Evolutionary conservation across 2,888 invertebrate species (phyloP), one percentile per base, ranked within the genome.

Genomic region (Prosopocoilus inquinatus): DNA sequence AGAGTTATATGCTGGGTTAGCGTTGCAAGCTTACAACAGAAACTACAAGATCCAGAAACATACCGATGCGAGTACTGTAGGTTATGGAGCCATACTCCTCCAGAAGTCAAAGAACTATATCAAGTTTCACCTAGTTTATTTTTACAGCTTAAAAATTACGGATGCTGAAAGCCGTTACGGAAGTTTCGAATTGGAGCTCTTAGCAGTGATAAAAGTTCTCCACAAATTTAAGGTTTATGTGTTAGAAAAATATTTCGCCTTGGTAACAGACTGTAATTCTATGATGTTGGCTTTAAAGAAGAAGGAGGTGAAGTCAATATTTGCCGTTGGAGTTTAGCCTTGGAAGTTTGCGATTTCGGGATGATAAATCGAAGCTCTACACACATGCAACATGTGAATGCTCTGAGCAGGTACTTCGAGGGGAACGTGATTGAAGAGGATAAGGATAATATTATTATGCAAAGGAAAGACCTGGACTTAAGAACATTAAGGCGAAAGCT

Each of bases 161-260:
- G 54, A 57, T 1, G 65, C 67, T 5, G 69, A 74, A 59, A 57
- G 62, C 15, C 68, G 66, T 47, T 73, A 70, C 44, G 41, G 48
- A 9, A 70, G 70, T 12, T 75, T 74, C 55, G 71, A 74, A 39
- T 51, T 75, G 2, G 73, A 75, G 63, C 69, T 71, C 2, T 48
- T 73, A 9, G 72, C 71, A 0, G 58, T 74, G 3, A 61, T 73
- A 9, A 53, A 69, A 56, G 66, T 71, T 0, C 41, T 74, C 1
- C 68, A 69, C 20, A 72, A 70, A 50, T 74, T 73, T 58, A 39
- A 70, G n/a, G 60, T 70, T 1, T 73, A 72, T 51, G 51, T 75
- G 3, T 33, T 70, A 9, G 70, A 68, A 3, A 50, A 54, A 32
- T 44, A 59, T 13, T 70, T 72, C 44, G 72, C 67, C 54, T 66